phyloP scores from a whole-genome alignment of 2,797 vertebrate species.

The Sorex maritimensis region DNA sequence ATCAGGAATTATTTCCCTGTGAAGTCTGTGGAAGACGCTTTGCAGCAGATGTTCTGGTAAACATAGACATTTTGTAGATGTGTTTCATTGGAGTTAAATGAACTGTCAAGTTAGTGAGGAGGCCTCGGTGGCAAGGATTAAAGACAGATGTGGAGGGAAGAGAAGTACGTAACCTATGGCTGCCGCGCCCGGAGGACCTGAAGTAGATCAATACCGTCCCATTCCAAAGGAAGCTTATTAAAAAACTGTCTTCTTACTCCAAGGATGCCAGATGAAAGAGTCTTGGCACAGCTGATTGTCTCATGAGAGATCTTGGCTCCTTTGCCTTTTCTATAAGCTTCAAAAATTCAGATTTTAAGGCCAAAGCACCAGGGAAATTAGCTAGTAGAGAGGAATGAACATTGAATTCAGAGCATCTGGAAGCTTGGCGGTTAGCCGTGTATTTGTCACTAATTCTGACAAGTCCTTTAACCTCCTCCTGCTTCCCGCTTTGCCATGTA shows the following conservation, averaged over 20 bases:
- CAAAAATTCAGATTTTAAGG: constrained; percentile 87
- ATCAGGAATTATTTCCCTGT: constrained; percentile 85
- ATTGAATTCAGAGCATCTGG: constrained; percentile 82
- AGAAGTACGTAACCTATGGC: background rate
- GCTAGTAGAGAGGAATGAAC: constrained; percentile 83
- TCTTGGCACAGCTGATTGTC: constrained; percentile 63
- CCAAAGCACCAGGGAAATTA: constrained; percentile 87
- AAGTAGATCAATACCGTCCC: background rate
- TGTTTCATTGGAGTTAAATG: constrained; percentile 82
- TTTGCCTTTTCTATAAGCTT: constrained; percentile 83
- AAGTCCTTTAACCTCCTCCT: constrained; percentile 80
- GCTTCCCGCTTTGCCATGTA: constrained; percentile 77
- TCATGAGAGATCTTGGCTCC: constrained; percentile 80
- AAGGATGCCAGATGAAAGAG: constrained; percentile 59
- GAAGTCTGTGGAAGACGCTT: constrained; percentile 88
- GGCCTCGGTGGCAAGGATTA: constrained; percentile 65
- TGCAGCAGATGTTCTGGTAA: constrained; percentile 88
- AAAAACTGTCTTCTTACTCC: background rate
- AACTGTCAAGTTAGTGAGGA: constrained; percentile 81
- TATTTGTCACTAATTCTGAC: constrained; percentile 85
- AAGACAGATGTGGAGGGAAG: constrained; percentile 75
- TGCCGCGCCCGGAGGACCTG: background rate
- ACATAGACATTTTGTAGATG: constrained; percentile 84
- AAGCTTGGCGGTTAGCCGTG: constrained; percentile 79
- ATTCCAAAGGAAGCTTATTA: constrained; percentile 41